Evolutionary conservation across 2,113 vertebrate genomes (phyloP), one percentile per base, ranked within the genome.

Genomic region (Tachuris rubrigastra): DNA sequence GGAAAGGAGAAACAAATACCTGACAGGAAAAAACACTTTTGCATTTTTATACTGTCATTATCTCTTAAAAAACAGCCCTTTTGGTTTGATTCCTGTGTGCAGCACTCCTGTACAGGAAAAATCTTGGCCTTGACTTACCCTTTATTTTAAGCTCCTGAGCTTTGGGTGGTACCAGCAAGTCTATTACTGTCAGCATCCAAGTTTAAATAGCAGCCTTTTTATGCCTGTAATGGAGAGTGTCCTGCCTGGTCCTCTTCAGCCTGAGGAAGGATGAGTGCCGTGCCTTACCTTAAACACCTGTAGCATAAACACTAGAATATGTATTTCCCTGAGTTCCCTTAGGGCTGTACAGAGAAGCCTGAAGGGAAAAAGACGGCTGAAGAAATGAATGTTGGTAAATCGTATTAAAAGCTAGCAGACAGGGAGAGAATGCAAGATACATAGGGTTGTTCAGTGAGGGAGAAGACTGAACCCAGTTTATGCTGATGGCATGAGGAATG

Each of bases 401-500:
- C n/a, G 21, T 81, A 47, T 60, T 95, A 87, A 90, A 96, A 94
- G 41, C 76, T 67, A 62, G 39, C 59, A 76, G 93, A 47, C 16
- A 63, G 77, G 65, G 82, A 80, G 67, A 85, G 68, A 88, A 73
- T 67, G 37, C 58, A 78, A 71, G 88, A 68, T 78, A 76, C 58
- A 44, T 30, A 42, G 53, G 65, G n/a, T 76, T 88, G 84, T n/a
- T 89, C 84, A 95, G 66, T 35, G 68, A 66, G 66, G 68, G 68
- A 92, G 84, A 74, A 79, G 83, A 66, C 60, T 84, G 46, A 95
- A 87, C 63, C 47, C 67, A 72, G 37, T 95, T 90, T 86, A 44
- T 90, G 55, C 84, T 90, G 65, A 58, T 66, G 62, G 58, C 58
- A 62, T 37, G 58, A 91, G 42, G 71, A 95, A 73, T 41, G 65